Conservation (phyloP, 1,140 invertebrate species). For the Pogonognathellus flavescens region DNA sequence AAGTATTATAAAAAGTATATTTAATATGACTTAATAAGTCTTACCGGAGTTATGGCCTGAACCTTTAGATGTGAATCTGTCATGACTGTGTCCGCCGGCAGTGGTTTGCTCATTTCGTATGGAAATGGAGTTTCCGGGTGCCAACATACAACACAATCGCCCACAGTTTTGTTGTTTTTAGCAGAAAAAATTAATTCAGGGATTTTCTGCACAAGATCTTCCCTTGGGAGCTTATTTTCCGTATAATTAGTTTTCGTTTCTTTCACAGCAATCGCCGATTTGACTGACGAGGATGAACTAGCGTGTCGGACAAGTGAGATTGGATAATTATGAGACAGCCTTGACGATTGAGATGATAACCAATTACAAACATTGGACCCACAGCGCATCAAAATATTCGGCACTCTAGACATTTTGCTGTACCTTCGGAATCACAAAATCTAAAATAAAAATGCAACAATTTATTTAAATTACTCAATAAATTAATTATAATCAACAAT, state of each 20-base stretch:
- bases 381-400: too few species aligned
- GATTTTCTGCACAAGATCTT: neutral
- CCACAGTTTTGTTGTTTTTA: neutral
- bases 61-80: slow-evolving; percentile 66
- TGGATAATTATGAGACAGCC: too few species aligned
- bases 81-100: slow-evolving; percentile 73
- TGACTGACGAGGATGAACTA: neutral
- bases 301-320: too few species aligned
- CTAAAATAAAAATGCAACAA: too few species aligned
- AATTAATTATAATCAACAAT: too few species aligned
- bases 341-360: too few species aligned
- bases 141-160: slow-evolving; percentile 77
- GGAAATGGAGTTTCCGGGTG: slow-evolving; percentile 86
- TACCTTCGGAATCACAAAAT: too few species aligned
- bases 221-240: neutral
- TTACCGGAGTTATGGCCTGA: slow-evolving; percentile 64
- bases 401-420: too few species aligned
- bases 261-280: neutral
- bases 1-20: too few species aligned
- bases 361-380: too few species aligned
- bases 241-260: too few species aligned
- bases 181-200: slow-evolving; percentile 20
- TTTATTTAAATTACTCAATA: too few species aligned
- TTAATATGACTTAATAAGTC: neutral
- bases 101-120: slow-evolving; percentile 84